Conservation (phyloP, 2,113 vertebrate genomes). For the Phasianus colchicus region DNA sequence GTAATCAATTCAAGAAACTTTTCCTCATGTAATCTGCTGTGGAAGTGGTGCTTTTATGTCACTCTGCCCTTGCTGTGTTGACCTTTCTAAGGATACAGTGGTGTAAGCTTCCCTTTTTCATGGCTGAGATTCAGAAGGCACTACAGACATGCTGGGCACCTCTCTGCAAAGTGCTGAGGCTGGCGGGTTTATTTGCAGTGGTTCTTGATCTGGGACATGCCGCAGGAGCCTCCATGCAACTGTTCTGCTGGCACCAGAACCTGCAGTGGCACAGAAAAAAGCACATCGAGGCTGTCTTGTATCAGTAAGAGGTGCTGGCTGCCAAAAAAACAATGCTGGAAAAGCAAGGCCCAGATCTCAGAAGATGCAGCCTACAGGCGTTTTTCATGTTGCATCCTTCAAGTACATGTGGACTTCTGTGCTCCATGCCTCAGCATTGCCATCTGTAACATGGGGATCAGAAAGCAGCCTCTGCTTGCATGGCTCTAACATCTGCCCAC, state of each 20-base stretch:
- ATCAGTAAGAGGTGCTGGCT: constrained; percentile 14
- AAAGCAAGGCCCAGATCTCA: background rate
- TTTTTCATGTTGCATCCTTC: background rate
- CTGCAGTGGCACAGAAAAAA: constrained; percentile 40
- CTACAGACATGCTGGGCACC: background rate
- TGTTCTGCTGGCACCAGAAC: constrained; percentile 51
- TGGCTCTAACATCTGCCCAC: background rate
- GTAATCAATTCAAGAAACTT: background rate
- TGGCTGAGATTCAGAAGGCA: background rate
- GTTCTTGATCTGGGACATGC: constrained; percentile 29
- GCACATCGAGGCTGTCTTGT: background rate
- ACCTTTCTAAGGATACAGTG: background rate
- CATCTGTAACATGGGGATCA: background rate
- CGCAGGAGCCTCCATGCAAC: constrained; percentile 50
- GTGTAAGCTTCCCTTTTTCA: background rate
- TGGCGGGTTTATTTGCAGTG: background rate
- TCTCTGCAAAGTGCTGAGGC: constrained; percentile 38
- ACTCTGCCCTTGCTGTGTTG: background rate
- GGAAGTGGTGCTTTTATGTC: background rate
- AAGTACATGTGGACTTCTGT: background rate
- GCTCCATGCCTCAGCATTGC: background rate
- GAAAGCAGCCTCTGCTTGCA: background rate
- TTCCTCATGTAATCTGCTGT: background rate
- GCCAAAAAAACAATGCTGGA: background rate
- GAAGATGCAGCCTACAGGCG: background rate